Evolutionary conservation across 2,888 invertebrate genomes (phyloP).

Genomic region (Pristionchus maxplancki): DNA sequence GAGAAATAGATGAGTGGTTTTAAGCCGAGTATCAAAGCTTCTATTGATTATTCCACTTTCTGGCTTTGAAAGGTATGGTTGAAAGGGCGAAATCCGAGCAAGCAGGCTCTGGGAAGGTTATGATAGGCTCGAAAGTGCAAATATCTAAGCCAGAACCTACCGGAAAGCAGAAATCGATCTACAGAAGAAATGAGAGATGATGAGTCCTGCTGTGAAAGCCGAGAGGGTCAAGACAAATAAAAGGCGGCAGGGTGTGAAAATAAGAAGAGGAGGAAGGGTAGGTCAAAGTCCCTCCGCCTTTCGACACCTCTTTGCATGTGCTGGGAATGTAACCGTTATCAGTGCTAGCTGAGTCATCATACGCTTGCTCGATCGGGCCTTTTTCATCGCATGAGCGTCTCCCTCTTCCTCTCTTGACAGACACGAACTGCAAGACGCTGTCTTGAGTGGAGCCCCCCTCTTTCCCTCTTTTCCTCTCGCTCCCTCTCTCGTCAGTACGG

Average conservation of each 20-base stretch:
- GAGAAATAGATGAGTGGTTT: no score
- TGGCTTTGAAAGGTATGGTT: no score
- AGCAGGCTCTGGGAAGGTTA: background rate
- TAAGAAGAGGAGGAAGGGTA: background rate
- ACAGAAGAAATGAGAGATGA: background rate
- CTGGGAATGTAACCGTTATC: background rate
- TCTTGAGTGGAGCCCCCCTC: background rate
- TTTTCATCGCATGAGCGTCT: background rate
- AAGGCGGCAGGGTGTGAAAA: background rate
- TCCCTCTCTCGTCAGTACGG: background rate
- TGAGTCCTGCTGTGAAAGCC: background rate
- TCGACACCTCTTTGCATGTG: background rate
- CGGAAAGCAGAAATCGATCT: background rate
- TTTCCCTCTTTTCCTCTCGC: background rate
- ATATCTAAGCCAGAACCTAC: background rate
- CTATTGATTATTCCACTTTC: no score
- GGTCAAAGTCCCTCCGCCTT: background rate
- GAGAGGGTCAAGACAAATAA: conserved; percentile 30
- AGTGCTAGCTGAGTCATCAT: background rate
- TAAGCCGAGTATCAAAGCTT: no score
- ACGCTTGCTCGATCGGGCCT: background rate
- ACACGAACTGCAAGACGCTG: background rate
- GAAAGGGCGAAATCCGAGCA: no score
- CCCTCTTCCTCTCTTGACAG: conserved; percentile 8
- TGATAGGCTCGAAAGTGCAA: background rate